Evolutionary conservation across 2,113 vertebrate genomes (phyloP).

Genomic region (Lampris incognitus): DNA sequence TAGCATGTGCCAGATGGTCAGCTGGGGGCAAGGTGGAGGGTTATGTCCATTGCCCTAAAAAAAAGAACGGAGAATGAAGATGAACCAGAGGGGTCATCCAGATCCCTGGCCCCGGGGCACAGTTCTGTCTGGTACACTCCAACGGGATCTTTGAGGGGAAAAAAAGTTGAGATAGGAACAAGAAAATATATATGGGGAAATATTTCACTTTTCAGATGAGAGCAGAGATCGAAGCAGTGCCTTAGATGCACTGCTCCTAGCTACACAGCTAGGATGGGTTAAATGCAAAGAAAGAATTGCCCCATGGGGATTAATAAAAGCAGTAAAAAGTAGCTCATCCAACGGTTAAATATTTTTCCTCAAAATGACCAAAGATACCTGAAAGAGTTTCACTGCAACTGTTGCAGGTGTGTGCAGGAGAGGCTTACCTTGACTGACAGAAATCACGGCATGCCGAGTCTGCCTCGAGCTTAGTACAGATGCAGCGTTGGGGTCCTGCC

Average conservation of each 20-base stretch:
- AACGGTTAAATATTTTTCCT: no score
- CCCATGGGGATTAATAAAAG: no score
- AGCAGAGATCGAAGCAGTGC: background rate
- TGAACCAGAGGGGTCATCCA: slow-evolving; percentile 49
- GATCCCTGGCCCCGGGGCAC: slow-evolving; percentile 47
- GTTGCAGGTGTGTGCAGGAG: background rate
- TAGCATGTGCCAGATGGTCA: slow-evolving; percentile 41
- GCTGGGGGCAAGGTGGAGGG: slow-evolving; percentile 12
- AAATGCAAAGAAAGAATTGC: no score
- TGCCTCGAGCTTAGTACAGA: slow-evolving; percentile 46
- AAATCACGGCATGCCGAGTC: slow-evolving; percentile 70
- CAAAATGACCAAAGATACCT: no score
- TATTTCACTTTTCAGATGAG: background rate
- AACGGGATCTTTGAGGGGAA: slow-evolving; percentile 25
- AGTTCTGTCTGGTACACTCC: slow-evolving; percentile 32
- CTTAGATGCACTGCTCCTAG: no score
- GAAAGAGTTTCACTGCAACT: background rate
- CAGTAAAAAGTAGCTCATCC: no score
- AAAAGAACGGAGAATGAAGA: slow-evolving; percentile 11
- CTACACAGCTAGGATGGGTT: no score
- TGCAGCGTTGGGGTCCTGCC: slow-evolving; percentile 59
- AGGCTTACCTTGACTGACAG: slow-evolving; percentile 69
- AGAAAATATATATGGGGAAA: no score
- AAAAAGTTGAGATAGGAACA: slow-evolving; percentile 30
- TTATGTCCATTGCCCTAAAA: slow-evolving; percentile 34